These are phyloP conservation scores for Halcyon chelicuti DNA, from an alignment of 2,797 vertebrate genomes.

Conservation along the genomic window DNA sequence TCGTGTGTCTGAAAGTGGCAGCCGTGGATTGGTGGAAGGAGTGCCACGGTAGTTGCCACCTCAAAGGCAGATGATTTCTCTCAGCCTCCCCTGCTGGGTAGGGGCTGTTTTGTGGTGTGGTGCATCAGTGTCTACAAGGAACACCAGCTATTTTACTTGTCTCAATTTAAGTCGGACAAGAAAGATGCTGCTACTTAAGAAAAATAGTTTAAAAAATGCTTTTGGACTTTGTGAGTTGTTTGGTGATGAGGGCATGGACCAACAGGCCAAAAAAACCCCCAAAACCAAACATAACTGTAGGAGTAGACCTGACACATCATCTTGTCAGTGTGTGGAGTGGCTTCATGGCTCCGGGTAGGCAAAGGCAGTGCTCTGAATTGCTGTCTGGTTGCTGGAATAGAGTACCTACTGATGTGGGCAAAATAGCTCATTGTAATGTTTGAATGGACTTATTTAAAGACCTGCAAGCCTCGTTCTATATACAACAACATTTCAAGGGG, in stretches of 20 bases:
- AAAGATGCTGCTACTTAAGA: neutral
- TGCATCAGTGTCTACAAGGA: neutral
- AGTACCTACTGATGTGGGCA: neutral
- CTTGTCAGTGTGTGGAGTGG: neutral
- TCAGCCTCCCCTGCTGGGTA: neutral
- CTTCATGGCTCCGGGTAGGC: neutral
- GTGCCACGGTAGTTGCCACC: neutral
- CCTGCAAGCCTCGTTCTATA: neutral
- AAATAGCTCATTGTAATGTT: slow-evolving; percentile 17
- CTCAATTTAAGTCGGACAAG: neutral
- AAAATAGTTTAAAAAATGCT: neutral
- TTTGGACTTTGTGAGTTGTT: neutral
- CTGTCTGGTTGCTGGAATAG: neutral
- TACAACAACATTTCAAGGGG: slow-evolving; percentile 31
- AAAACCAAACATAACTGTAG: neutral
- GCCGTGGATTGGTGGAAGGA: neutral
- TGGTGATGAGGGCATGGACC: neutral
- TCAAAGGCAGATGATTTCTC: neutral
- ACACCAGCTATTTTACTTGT: neutral
- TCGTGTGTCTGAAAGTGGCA: neutral
- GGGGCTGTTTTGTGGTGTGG: neutral
- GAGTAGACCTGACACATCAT: neutral
- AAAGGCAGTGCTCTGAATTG: neutral
- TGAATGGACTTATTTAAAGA: slow-evolving; percentile 37
- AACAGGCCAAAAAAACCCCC: neutral